A percentile compares a stretch with the other conserved stretches of the same genome.
Evolutionary conservation across 2,113 vertebrate genomes (phyloP).

Genomic region (Nothocercus julius): DNA sequence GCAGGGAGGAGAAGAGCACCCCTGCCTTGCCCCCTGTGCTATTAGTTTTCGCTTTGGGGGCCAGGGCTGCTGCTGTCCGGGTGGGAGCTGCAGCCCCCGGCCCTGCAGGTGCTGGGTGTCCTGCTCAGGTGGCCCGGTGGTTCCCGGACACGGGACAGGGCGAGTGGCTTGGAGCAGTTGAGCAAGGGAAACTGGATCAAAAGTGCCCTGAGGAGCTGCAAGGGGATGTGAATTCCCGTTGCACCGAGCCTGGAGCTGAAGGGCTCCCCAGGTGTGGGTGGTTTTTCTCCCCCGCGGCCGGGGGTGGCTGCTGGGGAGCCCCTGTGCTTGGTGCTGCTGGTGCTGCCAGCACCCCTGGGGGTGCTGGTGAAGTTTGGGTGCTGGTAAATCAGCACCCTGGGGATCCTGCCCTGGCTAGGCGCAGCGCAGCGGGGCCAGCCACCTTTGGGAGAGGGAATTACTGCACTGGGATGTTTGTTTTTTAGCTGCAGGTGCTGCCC

Average conservation of each 20-base stretch:
- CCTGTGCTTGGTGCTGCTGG: too few species aligned
- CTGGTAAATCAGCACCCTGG: too few species aligned
- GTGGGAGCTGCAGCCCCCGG: background rate
- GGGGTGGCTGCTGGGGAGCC: too few species aligned
- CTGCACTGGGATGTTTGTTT: background rate
- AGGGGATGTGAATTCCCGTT: too few species aligned
- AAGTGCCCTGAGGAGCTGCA: background rate
- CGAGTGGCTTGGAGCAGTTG: background rate
- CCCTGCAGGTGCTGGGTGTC: background rate
- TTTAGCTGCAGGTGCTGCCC: rapidly evolving
- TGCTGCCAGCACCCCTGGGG: too few species aligned
- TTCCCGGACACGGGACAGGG: background rate
- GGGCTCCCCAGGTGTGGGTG: background rate
- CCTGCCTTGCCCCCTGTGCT: rapidly evolving
- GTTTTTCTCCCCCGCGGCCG: background rate
- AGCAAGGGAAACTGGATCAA: background rate
- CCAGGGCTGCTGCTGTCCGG: rapidly evolving
- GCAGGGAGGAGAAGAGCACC: rapidly evolving
- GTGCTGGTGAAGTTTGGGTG: too few species aligned
- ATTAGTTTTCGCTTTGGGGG: rapidly evolving
- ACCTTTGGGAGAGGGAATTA: background rate
- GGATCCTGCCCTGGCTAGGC: too few species aligned
- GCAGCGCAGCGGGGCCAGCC: too few species aligned
- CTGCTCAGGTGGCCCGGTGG: too few species aligned
- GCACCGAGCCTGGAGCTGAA: too few species aligned